These are phyloP conservation scores for Rhingia rostrata DNA, from an alignment of 2,888 invertebrate species.

Conservation along the genomic window DNA sequence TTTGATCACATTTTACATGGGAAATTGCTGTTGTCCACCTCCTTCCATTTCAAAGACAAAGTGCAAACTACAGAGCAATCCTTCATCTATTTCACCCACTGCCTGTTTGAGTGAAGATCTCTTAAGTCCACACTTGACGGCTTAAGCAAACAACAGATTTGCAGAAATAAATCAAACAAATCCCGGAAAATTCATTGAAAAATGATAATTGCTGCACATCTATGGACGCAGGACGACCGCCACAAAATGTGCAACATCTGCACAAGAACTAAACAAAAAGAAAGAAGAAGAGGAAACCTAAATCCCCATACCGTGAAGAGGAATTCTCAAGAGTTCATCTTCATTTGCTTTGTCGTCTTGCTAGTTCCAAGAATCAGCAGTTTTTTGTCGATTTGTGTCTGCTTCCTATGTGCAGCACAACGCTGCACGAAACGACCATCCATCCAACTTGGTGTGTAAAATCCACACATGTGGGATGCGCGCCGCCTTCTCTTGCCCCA, in stretches of 20 bases:
- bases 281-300: background rate
- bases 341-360: slow-evolving; percentile 41
- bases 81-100: slow-evolving; percentile 7
- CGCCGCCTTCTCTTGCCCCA: slow-evolving; percentile 40
- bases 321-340: slow-evolving; percentile 67
- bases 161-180: slow-evolving; percentile 27
- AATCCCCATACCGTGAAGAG: slow-evolving; percentile 12
- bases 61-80: slow-evolving; percentile 10
- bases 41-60: too few relatives aligned
- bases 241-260: slow-evolving; percentile 15
- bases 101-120: background rate
- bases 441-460: background rate
- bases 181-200: slow-evolving; percentile 61
- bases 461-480: slow-evolving; percentile 43
- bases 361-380: slow-evolving; percentile 58
- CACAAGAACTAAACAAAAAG: slow-evolving; percentile 5
- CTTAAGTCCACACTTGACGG: background rate
- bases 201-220: slow-evolving; percentile 57
- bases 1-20: too few relatives aligned
- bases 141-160: slow-evolving; percentile 26
- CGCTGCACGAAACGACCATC: slow-evolving; percentile 20
- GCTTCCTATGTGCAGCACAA: slow-evolving; percentile 67
- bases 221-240: slow-evolving; percentile 18
- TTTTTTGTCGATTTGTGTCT: slow-evolving; percentile 60
- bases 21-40: too few relatives aligned